Percentiles rank a stretch among this genome's conserved stretches.
These are phyloP conservation scores for Pachycephala philippinensis DNA, from an alignment of 2,113 vertebrate species.

Conservation along the genomic window DNA sequence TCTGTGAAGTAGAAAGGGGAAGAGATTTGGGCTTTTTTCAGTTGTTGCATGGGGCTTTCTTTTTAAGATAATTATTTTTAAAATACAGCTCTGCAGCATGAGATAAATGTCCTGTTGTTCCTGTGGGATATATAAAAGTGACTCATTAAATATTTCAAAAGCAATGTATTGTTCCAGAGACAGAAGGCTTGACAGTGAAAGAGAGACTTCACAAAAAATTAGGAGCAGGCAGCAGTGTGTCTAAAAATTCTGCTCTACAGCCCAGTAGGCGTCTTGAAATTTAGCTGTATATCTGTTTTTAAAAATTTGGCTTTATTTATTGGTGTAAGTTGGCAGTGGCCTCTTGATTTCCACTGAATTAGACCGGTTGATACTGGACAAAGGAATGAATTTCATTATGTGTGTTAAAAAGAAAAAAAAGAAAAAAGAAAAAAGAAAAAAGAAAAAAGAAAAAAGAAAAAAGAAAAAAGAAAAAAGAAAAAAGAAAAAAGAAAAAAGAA, in stretches of 20 bases:
- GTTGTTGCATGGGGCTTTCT: neutral
- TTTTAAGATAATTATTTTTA: neutral
- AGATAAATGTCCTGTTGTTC: slow-evolving; percentile 26
- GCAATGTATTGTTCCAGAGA: neutral
- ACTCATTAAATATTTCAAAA: slow-evolving; percentile 12
- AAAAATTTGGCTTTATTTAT: neutral
- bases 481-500: neutral
- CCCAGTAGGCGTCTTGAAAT: neutral
- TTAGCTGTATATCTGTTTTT: neutral
- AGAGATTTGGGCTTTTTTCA: neutral
- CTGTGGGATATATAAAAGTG: slow-evolving; percentile 7
- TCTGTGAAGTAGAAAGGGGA: neutral
- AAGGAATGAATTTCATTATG: neutral
- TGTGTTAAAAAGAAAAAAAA: neutral
- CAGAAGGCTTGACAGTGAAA: neutral
- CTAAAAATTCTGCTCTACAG: neutral
- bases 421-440: neutral
- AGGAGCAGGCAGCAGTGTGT: neutral
- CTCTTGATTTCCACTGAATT: neutral
- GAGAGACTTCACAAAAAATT: neutral
- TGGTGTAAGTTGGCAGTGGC: neutral
- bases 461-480: neutral
- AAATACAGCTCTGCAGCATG: neutral
- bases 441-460: neutral
- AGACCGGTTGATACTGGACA: neutral